Percentiles rank a stretch among this genome's conserved stretches.
These are phyloP conservation scores for Anoplolepis gracilipes DNA, from an alignment of 1,140 invertebrate species.

Conservation along the genomic window DNA sequence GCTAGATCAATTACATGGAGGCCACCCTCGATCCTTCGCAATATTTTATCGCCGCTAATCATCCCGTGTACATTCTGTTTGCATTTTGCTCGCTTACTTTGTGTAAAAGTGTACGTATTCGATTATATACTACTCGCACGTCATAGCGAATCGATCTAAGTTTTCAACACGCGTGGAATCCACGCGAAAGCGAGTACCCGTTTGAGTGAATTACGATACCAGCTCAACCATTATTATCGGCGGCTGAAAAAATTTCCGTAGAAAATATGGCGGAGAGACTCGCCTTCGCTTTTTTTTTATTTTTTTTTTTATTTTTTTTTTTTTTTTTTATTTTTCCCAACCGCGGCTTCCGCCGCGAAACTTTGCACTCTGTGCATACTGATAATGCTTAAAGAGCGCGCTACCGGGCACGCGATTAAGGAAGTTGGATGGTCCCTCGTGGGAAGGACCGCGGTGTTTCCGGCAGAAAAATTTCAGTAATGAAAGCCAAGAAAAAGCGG, in stretches of 20 bases:
- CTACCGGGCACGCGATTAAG: slow-evolving; percentile 65
- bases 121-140: not conserved
- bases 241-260: slow-evolving; percentile 48
- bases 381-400: slow-evolving; percentile 67
- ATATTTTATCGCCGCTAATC: slow-evolving; percentile 58
- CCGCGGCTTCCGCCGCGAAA: slow-evolving; percentile 47
- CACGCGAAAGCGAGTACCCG: slow-evolving; percentile 7
- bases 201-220: slow-evolving; percentile 14
- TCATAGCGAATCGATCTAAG: slow-evolving; percentile 31
- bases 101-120: slow-evolving; percentile 10
- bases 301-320: not conserved
- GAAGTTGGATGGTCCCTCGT: slow-evolving; percentile 67
- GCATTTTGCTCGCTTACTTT: slow-evolving; percentile 21
- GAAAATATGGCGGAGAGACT: slow-evolving; percentile 25
- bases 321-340: slow-evolving; percentile 28
- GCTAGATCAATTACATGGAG: slow-evolving; percentile 50
- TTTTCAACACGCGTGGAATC: slow-evolving; percentile 51
- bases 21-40: slow-evolving; percentile 44
- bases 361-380: slow-evolving; percentile 63
- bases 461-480: slow-evolving; percentile 71
- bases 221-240: slow-evolving; percentile 40
- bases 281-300: not conserved
- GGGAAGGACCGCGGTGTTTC: slow-evolving; percentile 54
- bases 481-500: slow-evolving; percentile 63
- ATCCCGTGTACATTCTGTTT: slow-evolving; percentile 30